These are phyloP conservation scores for Chinchilla lanigera DNA, from an alignment of 2,113 vertebrate genomes.

Conservation along the genomic window DNA sequence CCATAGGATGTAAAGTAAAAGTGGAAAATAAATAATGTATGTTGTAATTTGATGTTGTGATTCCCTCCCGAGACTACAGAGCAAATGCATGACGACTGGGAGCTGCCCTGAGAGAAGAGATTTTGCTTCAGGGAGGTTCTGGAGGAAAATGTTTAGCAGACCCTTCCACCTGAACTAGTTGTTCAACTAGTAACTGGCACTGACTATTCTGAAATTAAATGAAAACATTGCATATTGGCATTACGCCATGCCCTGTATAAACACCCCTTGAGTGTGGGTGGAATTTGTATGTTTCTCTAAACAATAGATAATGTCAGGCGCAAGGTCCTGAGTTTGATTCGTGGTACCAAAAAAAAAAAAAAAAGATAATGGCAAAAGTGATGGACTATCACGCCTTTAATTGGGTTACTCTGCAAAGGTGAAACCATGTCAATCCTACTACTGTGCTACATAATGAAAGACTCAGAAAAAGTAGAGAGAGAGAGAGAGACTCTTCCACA, in stretches of 20 bases:
- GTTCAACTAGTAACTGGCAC: not conserved
- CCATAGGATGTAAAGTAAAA: constrained; percentile 60
- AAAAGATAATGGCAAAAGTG: not conserved
- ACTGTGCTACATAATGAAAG: not conserved
- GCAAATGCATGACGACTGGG: not conserved
- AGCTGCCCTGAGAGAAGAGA: not conserved
- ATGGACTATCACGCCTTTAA: not conserved
- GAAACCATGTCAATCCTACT: not conserved
- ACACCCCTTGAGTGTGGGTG: not conserved
- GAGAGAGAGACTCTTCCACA: not conserved
- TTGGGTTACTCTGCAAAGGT: not conserved
- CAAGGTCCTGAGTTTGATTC: too few relatives aligned
- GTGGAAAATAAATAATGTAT: constrained; percentile 76
- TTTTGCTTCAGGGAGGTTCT: not conserved
- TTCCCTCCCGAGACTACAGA: constrained; percentile 47
- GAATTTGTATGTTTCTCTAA: not conserved
- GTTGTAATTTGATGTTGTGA: constrained; percentile 66
- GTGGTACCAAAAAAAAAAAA: too few relatives aligned
- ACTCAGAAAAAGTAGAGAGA: not conserved
- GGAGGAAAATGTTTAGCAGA: not conserved
- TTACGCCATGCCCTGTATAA: not conserved
- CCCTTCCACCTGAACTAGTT: not conserved
- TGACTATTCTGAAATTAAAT: constrained; percentile 5
- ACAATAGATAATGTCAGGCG: not conserved
- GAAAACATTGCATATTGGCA: not conserved